Evolutionary conservation across 2,797 vertebrate species (phyloP), one percentile per base, ranked within the genome.

Genomic region (Acrocephalus scirpaceus): DNA sequence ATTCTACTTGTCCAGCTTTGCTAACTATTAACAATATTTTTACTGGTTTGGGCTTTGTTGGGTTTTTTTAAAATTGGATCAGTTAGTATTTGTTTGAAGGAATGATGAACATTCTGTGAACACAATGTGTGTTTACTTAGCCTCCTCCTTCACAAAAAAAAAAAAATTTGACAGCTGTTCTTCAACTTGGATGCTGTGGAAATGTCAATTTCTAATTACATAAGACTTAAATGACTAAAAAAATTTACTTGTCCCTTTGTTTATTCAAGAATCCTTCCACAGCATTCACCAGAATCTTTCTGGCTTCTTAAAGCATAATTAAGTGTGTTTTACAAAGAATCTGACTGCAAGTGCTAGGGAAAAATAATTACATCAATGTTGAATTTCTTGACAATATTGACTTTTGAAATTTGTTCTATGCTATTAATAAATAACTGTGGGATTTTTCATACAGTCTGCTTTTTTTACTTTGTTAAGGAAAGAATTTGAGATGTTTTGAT

Each of bases 291-390:
- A 81, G 3, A 40, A 53, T 17, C 23, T 40, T 60, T 54, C 21
- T 54, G 20, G 4, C n/a, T 80, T 92, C 64, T 65, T 30, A 54
- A 78, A 72, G 34, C 15, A 62, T 65, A 85, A 62, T 36, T 44
- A n/a, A 53, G 27, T 23, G 15, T 27, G 19, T 10, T 65, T 58
- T 54, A 65, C 11, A 61, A 47, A 62, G 15, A 57, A 44, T 8
- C 5, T 70, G 11, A 53, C 14, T 72, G 13, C 5, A 72, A 75
- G 8, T 47, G 0, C 23, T 36, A 76, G 11, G 32, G 76, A 21
- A 56, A 29, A 17, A 7, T 38, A 7, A 13, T 3, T 48, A 30
- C 0, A 0, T 25, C n/a, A 34, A 20, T 9, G 8, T n/a, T 61
- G 2, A 34, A 30, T 81, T 81, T 61, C 25, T 56, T 71, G 32